Conservation (phyloP, 2,113 vertebrate genomes). For the Brienomyrus longianalis region DNA sequence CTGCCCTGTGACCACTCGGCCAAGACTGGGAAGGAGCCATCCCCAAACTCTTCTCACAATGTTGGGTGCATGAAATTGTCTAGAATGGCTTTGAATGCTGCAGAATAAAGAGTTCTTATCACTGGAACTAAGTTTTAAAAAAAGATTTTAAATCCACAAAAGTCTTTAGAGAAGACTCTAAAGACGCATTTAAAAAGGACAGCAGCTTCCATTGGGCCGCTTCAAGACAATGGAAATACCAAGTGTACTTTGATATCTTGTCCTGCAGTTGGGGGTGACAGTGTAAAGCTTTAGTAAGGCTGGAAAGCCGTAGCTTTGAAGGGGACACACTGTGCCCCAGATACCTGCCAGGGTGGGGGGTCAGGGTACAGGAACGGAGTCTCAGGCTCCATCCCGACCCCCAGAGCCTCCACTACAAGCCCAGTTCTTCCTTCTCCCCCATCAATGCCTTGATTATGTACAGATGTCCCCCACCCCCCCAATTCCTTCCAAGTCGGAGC, state of each 20-base stretch:
- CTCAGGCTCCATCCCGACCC: background rate
- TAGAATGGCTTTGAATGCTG: too few relatives aligned
- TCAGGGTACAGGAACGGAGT: background rate
- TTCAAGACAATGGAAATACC: background rate
- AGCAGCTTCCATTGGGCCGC: background rate
- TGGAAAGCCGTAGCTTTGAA: background rate
- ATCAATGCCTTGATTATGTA: conserved; percentile 62
- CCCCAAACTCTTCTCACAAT: too few relatives aligned
- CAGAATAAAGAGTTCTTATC: too few relatives aligned
- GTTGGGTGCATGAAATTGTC: too few relatives aligned
- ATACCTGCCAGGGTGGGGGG: background rate
- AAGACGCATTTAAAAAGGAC: background rate
- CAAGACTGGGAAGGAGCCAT: too few relatives aligned
- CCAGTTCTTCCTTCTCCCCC: conserved; percentile 41
- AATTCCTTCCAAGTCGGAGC: conserved; percentile 47
- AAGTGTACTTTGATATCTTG: background rate
- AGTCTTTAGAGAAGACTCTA: background rate
- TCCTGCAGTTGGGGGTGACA: background rate
- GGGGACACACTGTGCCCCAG: background rate
- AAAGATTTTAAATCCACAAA: background rate
- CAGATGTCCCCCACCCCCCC: conserved; percentile 54
- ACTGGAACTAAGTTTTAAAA: too few relatives aligned
- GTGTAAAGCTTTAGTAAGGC: background rate
- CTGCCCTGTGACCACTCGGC: too few relatives aligned
- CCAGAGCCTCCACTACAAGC: conserved; percentile 24